These are phyloP conservation scores for Myopa tessellatipennis DNA, from an alignment of 2,888 invertebrate genomes.

Conservation along the genomic window DNA sequence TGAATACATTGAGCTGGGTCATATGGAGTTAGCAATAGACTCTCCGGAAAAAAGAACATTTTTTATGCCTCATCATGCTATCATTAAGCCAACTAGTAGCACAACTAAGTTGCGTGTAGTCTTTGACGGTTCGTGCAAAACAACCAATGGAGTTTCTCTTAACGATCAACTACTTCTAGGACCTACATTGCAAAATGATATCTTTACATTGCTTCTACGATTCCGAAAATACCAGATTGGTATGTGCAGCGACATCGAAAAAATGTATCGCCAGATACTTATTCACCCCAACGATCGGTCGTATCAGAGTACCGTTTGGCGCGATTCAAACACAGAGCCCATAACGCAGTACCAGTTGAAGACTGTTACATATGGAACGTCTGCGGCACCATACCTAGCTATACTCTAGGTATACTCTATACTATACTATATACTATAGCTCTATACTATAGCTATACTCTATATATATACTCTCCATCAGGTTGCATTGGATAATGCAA, in stretches of 20 bases:
- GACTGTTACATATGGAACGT: constrained; percentile 26
- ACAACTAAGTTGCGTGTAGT: neutral
- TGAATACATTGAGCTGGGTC: neutral
- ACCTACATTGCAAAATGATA: neutral
- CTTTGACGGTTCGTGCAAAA: neutral
- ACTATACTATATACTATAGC: too few relatives aligned
- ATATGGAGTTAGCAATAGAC: neutral
- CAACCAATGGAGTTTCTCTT: neutral
- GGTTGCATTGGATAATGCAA: neutral
- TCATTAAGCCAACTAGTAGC: neutral
- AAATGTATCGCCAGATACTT: constrained; percentile 5
- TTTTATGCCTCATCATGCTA: constrained; percentile 1
- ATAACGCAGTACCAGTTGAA: neutral
- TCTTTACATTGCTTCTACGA: neutral
- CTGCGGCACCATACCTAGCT: constrained; percentile 29
- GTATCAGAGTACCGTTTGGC: neutral
- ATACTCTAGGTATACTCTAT: too few relatives aligned
- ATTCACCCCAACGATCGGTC: neutral
- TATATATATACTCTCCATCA: constrained; percentile 11
- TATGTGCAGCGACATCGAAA: neutral
- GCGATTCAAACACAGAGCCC: neutral
- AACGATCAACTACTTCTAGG: neutral
- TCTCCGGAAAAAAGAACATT: neutral
- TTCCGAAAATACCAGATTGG: neutral
- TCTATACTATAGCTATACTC: too few relatives aligned